Conservation (phyloP, 2,888 invertebrate species). For the Craniophora ligustri region DNA sequence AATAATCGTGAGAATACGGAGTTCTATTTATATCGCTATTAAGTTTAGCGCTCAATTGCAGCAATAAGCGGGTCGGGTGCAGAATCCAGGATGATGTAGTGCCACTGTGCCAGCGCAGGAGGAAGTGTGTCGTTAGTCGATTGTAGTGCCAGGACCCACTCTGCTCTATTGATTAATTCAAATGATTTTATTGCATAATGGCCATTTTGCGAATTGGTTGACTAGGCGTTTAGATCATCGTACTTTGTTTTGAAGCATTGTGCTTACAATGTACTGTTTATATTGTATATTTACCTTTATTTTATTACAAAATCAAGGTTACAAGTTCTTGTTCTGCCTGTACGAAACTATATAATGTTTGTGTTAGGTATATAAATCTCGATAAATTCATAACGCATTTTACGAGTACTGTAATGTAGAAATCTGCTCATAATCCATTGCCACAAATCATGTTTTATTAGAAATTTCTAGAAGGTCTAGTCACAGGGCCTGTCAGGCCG, state of each 20-base stretch:
- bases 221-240: constrained; percentile 60
- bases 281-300: constrained; percentile 18
- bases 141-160: constrained; percentile 74
- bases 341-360: constrained; percentile 10
- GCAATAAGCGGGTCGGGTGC: constrained; percentile 53
- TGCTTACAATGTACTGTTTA: constrained; percentile 20
- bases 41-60: constrained; percentile 49
- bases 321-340: neutral
- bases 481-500: constrained; percentile 65
- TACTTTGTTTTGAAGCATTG: constrained; percentile 33
- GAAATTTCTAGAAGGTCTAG: constrained; percentile 57
- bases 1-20: constrained; percentile 56
- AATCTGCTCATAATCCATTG: constrained; percentile 25
- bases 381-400: constrained; percentile 35
- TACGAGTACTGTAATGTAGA: constrained; percentile 22
- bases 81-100: constrained; percentile 52
- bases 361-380: constrained; percentile 30
- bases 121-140: constrained; percentile 78
- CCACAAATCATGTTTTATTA: constrained; percentile 48
- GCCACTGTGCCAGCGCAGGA: constrained; percentile 51
- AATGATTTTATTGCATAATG: constrained; percentile 86
- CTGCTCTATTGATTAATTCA: constrained; percentile 85
- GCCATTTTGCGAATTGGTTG: constrained; percentile 62
- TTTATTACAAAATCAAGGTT: constrained; percentile 6
- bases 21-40: constrained; percentile 52